Base-by-base conservation (phyloP, 2,797 vertebrate genomes). In the Phataginus tetradactyla region DNA sequence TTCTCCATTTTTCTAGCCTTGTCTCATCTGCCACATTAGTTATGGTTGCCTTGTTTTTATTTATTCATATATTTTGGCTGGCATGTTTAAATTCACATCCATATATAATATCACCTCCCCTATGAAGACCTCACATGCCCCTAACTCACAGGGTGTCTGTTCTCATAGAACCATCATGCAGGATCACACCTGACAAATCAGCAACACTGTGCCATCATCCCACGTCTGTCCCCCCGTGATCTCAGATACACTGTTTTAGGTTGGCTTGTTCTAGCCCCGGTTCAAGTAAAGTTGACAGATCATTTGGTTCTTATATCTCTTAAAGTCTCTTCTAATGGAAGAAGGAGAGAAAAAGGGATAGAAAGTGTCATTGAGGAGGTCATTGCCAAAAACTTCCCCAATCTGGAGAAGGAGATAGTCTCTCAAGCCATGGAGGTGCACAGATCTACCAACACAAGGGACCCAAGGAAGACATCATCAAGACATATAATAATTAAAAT, bases 281-380 rank as follows among this genome's bases (percentile, higher is more conserved):
- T 93, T 63, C 66, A 81, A 84, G 53, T 88, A 85, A 94, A 90
- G 25, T 79, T 84, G 90, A 87, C 23, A 74, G 10, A 77, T 63
- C 0, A 72, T 81, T 95, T 90, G 42, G 1, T 78, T 90, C 34
- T 72, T 85, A 53, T 45, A 14, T 69, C 68, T 84, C 18, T 78
- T 59, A 80, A 57, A 78, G 61, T 95, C 18, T 84, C 32, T 92
- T 39, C 39, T 39, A 6, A 39, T 39, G 39, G 39, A 39, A 39
- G 39, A 39, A 39, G 39, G 5, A 39, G 39, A 39, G 39, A 39
- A 6, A 39, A 39, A 39, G 37, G 37, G 37, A 37, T 37, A 37
- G 37, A 37, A 37, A 37, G 37, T 37, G 37, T 37, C 37, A 37
- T 37, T 37, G 37, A 37, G 37, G 37, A 37, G 37, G 37, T 37